A percentile compares a stretch with the other conserved stretches of the same genome.
Conservation (phyloP, 2,113 vertebrate genomes). For the Gymnobelideus leadbeateri region DNA sequence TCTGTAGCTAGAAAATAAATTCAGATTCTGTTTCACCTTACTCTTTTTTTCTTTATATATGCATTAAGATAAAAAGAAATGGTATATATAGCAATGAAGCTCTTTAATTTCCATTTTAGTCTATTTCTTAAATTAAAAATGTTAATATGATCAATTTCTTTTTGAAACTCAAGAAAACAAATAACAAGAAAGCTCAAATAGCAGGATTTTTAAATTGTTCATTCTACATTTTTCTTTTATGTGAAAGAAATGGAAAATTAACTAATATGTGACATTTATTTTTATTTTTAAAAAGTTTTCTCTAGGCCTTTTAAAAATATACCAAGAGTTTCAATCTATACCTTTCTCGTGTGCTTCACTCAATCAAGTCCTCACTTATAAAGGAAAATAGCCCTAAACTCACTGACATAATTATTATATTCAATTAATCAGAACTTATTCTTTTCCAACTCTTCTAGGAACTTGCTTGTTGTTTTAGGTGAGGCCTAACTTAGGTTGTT, state of each 20-base stretch:
- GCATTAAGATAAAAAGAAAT: not conserved
- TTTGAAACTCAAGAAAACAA: slow-evolving; percentile 39
- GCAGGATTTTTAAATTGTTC: not conserved
- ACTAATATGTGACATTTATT: not conserved
- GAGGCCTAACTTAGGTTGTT: not conserved
- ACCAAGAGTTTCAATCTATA: not conserved
- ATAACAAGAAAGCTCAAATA: slow-evolving; percentile 45
- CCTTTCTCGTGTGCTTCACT: not conserved
- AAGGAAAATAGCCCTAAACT: not conserved
- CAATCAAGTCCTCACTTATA: not conserved
- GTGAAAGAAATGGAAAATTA: slow-evolving; percentile 50
- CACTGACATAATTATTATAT: not conserved
- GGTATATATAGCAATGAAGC: not conserved
- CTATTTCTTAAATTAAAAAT: slow-evolving; percentile 32
- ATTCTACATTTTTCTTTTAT: slow-evolving; percentile 39
- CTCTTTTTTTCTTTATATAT: not conserved
- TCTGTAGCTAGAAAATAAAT: slow-evolving; percentile 60
- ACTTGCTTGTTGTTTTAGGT: not conserved
- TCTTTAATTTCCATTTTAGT: slow-evolving; percentile 14
- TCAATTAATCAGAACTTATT: not conserved
- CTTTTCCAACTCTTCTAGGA: not conserved
- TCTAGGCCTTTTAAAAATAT: not conserved
- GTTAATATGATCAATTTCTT: slow-evolving; percentile 42
- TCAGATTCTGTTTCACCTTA: slow-evolving; percentile 22
- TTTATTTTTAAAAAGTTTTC: not conserved